Conservation (phyloP, 2,797 vertebrate genomes). For the Sardinella longiceps region DNA sequence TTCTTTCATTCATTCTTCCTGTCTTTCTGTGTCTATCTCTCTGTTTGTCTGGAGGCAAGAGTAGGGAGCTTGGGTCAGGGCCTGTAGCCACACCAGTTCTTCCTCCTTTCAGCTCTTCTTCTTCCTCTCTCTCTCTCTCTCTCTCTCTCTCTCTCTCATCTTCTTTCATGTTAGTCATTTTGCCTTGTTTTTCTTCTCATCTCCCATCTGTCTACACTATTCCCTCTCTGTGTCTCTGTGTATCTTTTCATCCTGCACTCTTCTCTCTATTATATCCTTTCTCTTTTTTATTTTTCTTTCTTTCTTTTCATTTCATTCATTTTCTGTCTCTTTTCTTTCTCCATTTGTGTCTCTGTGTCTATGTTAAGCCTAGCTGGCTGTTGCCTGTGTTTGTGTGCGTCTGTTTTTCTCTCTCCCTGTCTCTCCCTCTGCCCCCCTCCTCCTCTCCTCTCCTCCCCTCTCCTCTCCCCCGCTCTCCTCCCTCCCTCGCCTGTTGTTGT, state of each 20-base stretch:
- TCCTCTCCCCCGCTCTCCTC: conserved; percentile 34
- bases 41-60: not conserved
- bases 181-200: conserved; percentile 35
- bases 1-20: conserved; percentile 48
- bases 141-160: not conserved
- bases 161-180: conserved; percentile 28
- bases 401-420: conserved; percentile 42
- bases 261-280: not conserved
- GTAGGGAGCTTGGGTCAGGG: not conserved
- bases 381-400: conserved; percentile 46
- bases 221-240: conserved; percentile 17
- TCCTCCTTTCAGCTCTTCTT: not conserved
- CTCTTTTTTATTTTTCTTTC: not conserved
- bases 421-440: conserved; percentile 3
- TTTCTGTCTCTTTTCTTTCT: too few species aligned
- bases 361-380: conserved; percentile 25
- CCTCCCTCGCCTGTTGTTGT: conserved; percentile 45
- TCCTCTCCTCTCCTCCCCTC: not conserved
- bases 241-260: not conserved
- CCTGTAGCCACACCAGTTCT: conserved; percentile 4
- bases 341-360: not conserved
- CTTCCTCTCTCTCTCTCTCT: conserved; percentile 24
- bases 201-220: conserved; percentile 18
- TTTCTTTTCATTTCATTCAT: not conserved
- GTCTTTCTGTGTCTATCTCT: not conserved